Percentiles rank a stretch among this genome's conserved stretches.
Evolutionary conservation across 2,888 invertebrate species (phyloP).

Genomic region (Pherbina coryleti): DNA sequence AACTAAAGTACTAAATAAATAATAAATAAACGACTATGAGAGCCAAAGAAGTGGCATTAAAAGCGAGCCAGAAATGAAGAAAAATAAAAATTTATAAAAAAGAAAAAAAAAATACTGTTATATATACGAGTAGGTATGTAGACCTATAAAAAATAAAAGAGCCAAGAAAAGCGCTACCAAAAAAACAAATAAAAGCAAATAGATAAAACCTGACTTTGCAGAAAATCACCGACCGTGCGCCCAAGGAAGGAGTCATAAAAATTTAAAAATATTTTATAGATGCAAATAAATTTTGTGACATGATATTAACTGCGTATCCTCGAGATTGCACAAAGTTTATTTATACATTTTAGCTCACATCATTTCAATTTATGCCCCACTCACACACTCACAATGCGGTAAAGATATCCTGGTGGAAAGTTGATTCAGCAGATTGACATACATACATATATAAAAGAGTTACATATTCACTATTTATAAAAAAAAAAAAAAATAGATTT

Average conservation of each 20-base stretch:
- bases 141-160: constrained; percentile 20
- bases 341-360: neutral
- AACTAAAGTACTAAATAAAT: constrained; percentile 33
- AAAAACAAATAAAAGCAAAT: neutral
- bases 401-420: no score
- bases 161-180: constrained; percentile 26
- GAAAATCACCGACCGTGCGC: neutral
- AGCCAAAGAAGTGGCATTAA: constrained; percentile 31
- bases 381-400: no score
- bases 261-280: neutral
- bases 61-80: neutral
- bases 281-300: neutral
- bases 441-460: no score
- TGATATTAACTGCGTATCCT: neutral
- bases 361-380: no score
- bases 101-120: constrained; percentile 22
- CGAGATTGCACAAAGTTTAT: constrained; percentile 4
- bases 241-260: neutral
- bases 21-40: constrained; percentile 24
- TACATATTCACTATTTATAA: no score
- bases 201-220: constrained; percentile 13
- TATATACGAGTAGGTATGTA: constrained; percentile 9
- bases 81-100: constrained; percentile 35
- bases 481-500: no score
- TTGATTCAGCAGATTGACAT: no score